These are phyloP conservation scores for Drosophila lacertosa DNA, from an alignment of 1,140 invertebrate genomes.

Conservation along the genomic window DNA sequence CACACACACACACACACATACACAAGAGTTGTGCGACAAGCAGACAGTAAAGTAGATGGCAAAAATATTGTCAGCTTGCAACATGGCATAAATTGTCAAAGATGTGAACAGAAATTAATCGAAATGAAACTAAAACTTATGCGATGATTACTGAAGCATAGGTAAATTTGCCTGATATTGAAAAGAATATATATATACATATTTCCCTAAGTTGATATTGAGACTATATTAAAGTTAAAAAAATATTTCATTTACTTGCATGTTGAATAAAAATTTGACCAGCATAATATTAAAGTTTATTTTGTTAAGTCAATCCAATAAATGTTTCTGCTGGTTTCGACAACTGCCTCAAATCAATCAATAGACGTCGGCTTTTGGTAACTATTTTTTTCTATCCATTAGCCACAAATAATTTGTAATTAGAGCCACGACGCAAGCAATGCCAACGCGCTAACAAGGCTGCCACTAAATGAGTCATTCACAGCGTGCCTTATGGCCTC, in stretches of 20 bases:
- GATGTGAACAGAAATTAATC: not conserved
- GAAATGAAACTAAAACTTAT: not conserved
- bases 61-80: conserved; percentile 1
- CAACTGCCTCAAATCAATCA: not conserved
- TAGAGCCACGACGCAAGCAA: conserved; percentile 2
- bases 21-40: no score
- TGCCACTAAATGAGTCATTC: conserved; percentile 35
- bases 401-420: conserved; percentile 17
- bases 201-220: no score
- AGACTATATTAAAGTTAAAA: no score
- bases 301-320: not conserved
- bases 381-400: not conserved
- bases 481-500: not conserved
- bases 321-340: not conserved
- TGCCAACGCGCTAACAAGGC: not conserved
- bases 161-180: no score
- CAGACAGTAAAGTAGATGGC: not conserved
- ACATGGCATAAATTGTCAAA: not conserved
- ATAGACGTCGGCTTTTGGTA: not conserved
- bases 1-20: no score
- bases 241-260: no score
- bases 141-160: not conserved
- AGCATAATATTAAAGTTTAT: no score
- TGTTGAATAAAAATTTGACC: no score
- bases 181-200: no score